Evolutionary conservation across 2,888 invertebrate species (phyloP).

Genomic region (Stratiomys singularior): DNA sequence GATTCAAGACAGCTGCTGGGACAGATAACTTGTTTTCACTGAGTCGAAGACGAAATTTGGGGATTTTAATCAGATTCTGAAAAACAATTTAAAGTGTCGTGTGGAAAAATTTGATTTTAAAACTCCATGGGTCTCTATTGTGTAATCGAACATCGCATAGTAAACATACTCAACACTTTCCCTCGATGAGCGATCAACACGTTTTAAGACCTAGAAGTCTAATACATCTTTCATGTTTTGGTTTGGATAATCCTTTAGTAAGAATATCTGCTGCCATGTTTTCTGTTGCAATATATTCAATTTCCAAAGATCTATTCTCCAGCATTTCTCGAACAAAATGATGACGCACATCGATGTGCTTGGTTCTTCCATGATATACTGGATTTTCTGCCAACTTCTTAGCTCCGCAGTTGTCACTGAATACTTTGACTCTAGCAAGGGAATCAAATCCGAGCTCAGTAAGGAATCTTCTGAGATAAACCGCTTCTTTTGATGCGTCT

Average conservation of each 20-base stretch:
- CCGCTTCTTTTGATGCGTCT: constrained; percentile 15
- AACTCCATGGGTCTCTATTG: no score
- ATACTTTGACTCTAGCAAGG: background rate
- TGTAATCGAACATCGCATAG: no score
- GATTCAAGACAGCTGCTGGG: no score
- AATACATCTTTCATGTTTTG: background rate
- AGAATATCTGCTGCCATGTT: constrained; percentile 26
- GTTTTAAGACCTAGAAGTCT: background rate
- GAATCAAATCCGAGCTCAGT: background rate
- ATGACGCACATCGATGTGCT: constrained; percentile 7
- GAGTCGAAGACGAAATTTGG: no score
- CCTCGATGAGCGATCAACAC: constrained; percentile 4
- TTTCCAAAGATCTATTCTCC: background rate
- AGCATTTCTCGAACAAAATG: constrained; percentile 9
- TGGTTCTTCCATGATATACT: constrained; percentile 26
- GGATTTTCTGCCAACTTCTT: constrained; percentile 46
- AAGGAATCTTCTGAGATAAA: background rate
- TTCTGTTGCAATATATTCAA: background rate
- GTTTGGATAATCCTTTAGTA: background rate
- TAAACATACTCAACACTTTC: background rate
- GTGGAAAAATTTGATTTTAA: no score
- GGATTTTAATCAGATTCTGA: no score
- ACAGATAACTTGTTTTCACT: no score
- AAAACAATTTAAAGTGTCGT: no score
- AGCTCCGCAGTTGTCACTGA: constrained; percentile 3